A percentile compares a stretch with the other conserved stretches of the same genome.
phyloP scores from a whole-genome alignment of 2,888 invertebrate genomes.

The Dione juno region DNA sequence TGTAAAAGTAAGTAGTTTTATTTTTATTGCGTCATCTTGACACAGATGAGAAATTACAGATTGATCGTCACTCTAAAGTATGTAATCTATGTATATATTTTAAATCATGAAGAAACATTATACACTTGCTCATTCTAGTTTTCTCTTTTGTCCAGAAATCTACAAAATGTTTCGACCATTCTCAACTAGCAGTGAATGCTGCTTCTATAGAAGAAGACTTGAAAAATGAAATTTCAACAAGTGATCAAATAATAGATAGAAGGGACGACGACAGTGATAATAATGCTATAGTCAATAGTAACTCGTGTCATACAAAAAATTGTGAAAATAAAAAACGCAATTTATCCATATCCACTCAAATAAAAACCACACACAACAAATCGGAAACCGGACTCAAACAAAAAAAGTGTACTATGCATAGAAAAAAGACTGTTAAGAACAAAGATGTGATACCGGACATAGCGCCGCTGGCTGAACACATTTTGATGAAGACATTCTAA shows the following conservation, averaged over 20 bases:
- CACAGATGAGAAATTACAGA: too few relatives aligned
- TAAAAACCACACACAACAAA: slow-evolving; percentile 76
- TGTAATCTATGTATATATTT: too few relatives aligned
- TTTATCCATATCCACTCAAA: slow-evolving; percentile 69
- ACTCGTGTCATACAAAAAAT: slow-evolving; percentile 57
- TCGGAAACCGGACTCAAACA: slow-evolving; percentile 73
- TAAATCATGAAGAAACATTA: too few relatives aligned
- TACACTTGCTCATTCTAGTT: too few relatives aligned
- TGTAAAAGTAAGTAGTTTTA: too few relatives aligned
- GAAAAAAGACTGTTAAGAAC: slow-evolving; percentile 64
- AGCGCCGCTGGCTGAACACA: slow-evolving; percentile 68
- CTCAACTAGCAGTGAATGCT: slow-evolving; percentile 63
- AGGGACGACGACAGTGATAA: slow-evolving; percentile 49
- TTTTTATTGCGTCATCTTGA: too few relatives aligned
- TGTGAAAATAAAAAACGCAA: slow-evolving; percentile 68
- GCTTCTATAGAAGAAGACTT: slow-evolving; percentile 41
- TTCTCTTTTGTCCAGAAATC: slow-evolving; percentile 62
- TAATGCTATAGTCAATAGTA: slow-evolving; percentile 50
- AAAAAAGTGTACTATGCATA: slow-evolving; percentile 70
- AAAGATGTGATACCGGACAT: slow-evolving; percentile 63
- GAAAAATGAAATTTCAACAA: slow-evolving; percentile 50
- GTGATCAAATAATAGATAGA: slow-evolving; percentile 48
- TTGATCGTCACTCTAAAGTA: too few relatives aligned
- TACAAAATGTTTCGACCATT: slow-evolving; percentile 74
- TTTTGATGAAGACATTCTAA: slow-evolving; percentile 74